These are phyloP conservation scores for Acanthosepion esculentum DNA, from an alignment of 2,888 invertebrate species.

Conservation along the genomic window DNA sequence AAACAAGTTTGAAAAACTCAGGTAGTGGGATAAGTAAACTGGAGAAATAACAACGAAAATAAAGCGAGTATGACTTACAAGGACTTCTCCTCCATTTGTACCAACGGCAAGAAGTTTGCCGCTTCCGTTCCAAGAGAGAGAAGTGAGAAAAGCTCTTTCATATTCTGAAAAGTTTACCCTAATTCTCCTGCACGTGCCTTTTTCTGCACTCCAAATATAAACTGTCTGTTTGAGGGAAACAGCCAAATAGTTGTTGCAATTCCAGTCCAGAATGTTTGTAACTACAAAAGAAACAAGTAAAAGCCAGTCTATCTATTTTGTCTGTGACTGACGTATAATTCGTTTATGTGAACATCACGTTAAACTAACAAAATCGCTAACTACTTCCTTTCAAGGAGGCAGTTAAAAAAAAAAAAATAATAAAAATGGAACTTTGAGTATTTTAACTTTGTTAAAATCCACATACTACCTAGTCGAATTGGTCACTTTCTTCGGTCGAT, in stretches of 20 bases:
- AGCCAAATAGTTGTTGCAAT: conserved; percentile 56
- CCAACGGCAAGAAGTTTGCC: conserved; percentile 56
- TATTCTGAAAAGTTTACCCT: conserved; percentile 51
- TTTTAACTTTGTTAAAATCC: too few species aligned
- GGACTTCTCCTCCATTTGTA: conserved; percentile 57
- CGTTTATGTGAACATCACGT: too few species aligned
- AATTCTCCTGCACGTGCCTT: conserved; percentile 56
- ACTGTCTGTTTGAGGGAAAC: conserved; percentile 58
- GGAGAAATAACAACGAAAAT: neutral
- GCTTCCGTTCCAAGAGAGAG: conserved; percentile 56
- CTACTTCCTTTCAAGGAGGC: too few species aligned
- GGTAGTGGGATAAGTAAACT: too few species aligned
- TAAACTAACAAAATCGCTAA: too few species aligned
- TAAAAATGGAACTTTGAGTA: too few species aligned
- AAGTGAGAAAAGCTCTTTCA: conserved; percentile 54
- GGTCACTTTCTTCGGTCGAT: too few species aligned
- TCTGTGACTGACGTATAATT: too few species aligned
- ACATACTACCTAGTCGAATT: too few species aligned
- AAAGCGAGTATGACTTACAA: conserved; percentile 51
- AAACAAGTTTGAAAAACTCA: too few species aligned
- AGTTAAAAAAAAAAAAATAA: too few species aligned
- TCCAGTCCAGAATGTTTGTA: conserved; percentile 62
- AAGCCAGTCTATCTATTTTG: too few species aligned
- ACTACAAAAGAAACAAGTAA: conserved; percentile 51
- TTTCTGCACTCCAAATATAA: conserved; percentile 60